Evolutionary conservation across 2,113 vertebrate genomes (phyloP).

Genomic region (Pomatostomus ruficeps): DNA sequence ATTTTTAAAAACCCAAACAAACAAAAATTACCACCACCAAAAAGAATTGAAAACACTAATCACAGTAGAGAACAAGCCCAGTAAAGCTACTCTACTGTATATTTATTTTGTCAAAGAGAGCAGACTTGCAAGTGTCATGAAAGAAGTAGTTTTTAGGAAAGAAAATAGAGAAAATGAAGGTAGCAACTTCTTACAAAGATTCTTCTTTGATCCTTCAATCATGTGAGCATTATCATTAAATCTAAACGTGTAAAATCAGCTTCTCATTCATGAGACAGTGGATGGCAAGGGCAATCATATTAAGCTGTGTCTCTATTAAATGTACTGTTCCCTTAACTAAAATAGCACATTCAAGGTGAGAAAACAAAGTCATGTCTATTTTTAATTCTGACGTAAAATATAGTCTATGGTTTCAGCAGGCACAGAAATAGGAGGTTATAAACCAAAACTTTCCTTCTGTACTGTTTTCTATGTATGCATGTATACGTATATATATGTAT

Average conservation of each 20-base stretch:
- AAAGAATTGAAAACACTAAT: background rate
- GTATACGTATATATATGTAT: background rate
- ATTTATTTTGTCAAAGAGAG: background rate
- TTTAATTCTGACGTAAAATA: background rate
- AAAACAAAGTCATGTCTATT: constrained; percentile 30
- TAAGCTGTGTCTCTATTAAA: background rate
- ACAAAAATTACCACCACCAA: rapidly evolving
- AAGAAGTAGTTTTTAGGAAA: background rate
- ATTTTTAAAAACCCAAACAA: background rate
- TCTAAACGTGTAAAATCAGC: background rate
- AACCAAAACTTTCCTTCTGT: background rate
- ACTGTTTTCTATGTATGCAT: background rate
- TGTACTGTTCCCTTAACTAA: background rate
- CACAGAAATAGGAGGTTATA: background rate
- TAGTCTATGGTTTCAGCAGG: background rate
- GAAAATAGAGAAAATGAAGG: background rate
- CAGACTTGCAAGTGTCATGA: background rate
- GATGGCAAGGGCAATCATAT: background rate
- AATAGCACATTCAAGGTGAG: constrained; percentile 26
- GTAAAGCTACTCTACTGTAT: background rate
- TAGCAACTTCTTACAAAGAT: background rate
- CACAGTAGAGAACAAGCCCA: background rate
- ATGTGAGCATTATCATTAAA: background rate
- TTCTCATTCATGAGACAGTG: background rate
- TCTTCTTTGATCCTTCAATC: background rate